These are phyloP conservation scores for Geodia barretti DNA, from an alignment of 37 sponge, comb jelly and placozoan genomes.

Conservation along the genomic window DNA sequence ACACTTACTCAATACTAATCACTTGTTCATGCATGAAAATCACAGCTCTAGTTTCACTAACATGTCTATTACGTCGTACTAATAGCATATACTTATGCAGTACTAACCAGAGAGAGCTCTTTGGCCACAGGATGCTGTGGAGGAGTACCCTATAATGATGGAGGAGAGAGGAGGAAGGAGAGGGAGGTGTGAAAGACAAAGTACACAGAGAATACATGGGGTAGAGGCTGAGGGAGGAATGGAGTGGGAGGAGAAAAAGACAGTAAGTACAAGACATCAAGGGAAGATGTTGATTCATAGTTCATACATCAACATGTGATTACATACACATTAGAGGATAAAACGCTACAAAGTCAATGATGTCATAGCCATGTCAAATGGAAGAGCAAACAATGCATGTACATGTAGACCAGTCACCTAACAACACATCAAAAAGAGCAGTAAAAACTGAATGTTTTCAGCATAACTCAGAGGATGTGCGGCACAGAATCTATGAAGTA, in stretches of 20 bases:
- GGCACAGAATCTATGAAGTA: no score
- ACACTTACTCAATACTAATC: no score
- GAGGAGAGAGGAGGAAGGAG: conserved; percentile 6
- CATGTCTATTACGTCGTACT: no score
- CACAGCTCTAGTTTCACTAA: no score
- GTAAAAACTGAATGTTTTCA: no score
- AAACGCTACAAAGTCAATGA: background rate
- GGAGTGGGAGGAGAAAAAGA: background rate
- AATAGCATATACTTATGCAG: no score
- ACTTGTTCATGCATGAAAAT: no score
- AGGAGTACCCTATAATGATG: conserved; percentile 19
- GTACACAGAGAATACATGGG: background rate
- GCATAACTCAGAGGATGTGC: no score
- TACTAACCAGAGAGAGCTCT: conserved; percentile 23
- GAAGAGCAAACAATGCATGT: background rate
- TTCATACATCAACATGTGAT: no score
- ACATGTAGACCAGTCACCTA: background rate
- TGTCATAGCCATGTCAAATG: background rate
- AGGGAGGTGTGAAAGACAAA: conserved; percentile 4
- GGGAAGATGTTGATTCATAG: background rate
- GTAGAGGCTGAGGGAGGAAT: background rate
- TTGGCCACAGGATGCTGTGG: conserved; percentile 48
- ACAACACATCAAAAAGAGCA: background rate
- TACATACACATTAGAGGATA: no score
- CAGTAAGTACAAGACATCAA: background rate